Base-by-base conservation (phyloP, 2,113 vertebrate genomes). In the Epinephelus moara region DNA sequence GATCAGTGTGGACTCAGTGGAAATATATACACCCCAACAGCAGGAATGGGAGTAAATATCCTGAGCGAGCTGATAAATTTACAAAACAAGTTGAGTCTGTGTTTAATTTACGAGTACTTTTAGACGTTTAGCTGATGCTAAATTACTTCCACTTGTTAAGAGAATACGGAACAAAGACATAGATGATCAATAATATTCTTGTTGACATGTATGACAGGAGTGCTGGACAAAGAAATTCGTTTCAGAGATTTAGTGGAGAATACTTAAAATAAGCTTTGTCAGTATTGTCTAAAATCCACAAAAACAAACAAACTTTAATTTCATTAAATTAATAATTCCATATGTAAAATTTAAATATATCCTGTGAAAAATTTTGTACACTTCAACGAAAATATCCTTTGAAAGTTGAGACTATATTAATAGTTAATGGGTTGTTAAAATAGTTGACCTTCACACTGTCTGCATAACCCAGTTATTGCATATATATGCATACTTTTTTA, bases 1-100 rank as follows among this genome's bases (percentile, higher is more conserved):
- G 10, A 25, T 59, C 25, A 4, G n/a, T 15, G 2, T 30, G 68
- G 52, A 45, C 11, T 45, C 42, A 45, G 11, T 45, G 42, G 42
- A 77, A 67, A 77, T n/a, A 17, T 76, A 11, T 76, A 11, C 45
- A 42, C 42, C 42, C 42, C 42, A 45, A 45, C 42, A 45, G 42
- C 42, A 45, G 8, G 30, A 14, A 25, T 8, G 3, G 25, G 33
- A 33, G 19, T 37, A 8, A 70, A 33, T 21, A n/a, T n/a, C 30
- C 11, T 9, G 42, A 45, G 10, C 10, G 11, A 45, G 42, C 8
- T 45, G 10, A 10, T 45, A 45, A 1, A 45, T 45, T 12, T 45
- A 45, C 47, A 23, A 13, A 56, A 56, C 12, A 25, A 25, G 55
- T 45, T 45, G 8, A 45, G 21, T 56, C 11, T n/a, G 1, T 23